These are phyloP conservation scores for Rhizoglyphus robini DNA, from an alignment of 1,140 invertebrate species.

Conservation along the genomic window DNA sequence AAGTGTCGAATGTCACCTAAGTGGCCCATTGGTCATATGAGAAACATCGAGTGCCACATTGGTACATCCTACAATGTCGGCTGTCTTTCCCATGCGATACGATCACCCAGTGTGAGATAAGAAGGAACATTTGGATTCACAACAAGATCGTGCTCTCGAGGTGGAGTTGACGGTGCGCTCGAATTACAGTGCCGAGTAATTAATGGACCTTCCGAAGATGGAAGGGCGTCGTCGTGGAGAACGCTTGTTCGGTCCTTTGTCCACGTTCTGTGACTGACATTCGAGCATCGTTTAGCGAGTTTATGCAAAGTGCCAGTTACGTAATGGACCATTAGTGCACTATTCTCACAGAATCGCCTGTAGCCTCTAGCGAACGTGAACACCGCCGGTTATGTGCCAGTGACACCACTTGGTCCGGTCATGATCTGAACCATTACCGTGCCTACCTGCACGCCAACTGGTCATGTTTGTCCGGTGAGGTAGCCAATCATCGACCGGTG, in stretches of 20 bases:
- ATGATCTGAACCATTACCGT: not conserved
- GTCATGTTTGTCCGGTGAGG: not conserved
- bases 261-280: not conserved
- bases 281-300: not conserved
- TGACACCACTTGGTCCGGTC: not conserved
- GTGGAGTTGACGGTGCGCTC: not conserved
- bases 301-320: not conserved
- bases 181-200: conserved; percentile 7
- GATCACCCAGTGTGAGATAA: too few species aligned
- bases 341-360: not conserved
- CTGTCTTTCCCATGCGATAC: too few species aligned
- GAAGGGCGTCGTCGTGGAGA: not conserved
- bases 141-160: conserved; percentile 1
- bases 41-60: too few species aligned
- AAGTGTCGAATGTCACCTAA: too few species aligned
- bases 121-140: not conserved
- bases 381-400: not conserved
- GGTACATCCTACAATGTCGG: too few species aligned
- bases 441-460: too few species aligned
- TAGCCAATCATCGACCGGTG: not conserved
- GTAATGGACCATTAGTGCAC: conserved; percentile 3
- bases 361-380: not conserved
- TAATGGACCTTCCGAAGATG: not conserved
- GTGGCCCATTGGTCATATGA: too few species aligned
- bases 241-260: not conserved